Evolutionary conservation across 2,888 invertebrate genomes (phyloP).

Genomic region (Mactromeris polynyma): DNA sequence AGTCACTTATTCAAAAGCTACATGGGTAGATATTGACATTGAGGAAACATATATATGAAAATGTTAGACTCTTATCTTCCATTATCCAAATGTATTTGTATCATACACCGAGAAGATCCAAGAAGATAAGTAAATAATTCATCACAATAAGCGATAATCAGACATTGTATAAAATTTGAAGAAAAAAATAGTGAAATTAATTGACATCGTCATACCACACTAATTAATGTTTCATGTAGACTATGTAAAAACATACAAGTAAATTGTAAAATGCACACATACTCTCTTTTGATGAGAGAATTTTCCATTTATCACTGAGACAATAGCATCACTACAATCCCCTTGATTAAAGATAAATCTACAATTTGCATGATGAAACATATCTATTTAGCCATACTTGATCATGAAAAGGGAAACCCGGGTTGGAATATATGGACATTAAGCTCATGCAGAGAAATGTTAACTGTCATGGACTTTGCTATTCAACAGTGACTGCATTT

Average conservation of each 20-base stretch:
- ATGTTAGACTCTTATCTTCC: no score
- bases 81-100: neutral
- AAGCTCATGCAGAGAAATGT: neutral
- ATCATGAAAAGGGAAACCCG: neutral
- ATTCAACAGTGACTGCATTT: neutral
- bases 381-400: slow-evolving; percentile 34
- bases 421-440: slow-evolving; percentile 8
- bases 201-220: slow-evolving; percentile 28
- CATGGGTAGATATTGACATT: no score
- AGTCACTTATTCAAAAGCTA: no score
- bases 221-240: slow-evolving; percentile 40
- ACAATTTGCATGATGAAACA: slow-evolving; percentile 45
- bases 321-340: neutral
- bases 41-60: no score
- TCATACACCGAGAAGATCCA: neutral
- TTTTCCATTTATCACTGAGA: slow-evolving; percentile 20
- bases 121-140: neutral
- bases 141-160: neutral
- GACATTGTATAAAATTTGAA: neutral
- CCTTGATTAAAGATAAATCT: slow-evolving; percentile 38
- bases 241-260: slow-evolving; percentile 12
- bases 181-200: slow-evolving; percentile 11
- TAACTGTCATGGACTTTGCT: neutral
- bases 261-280: slow-evolving; percentile 28
- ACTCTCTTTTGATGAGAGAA: slow-evolving; percentile 24